Evolutionary conservation across 2,888 invertebrate species (phyloP).

Genomic region (Clostera curtula): DNA sequence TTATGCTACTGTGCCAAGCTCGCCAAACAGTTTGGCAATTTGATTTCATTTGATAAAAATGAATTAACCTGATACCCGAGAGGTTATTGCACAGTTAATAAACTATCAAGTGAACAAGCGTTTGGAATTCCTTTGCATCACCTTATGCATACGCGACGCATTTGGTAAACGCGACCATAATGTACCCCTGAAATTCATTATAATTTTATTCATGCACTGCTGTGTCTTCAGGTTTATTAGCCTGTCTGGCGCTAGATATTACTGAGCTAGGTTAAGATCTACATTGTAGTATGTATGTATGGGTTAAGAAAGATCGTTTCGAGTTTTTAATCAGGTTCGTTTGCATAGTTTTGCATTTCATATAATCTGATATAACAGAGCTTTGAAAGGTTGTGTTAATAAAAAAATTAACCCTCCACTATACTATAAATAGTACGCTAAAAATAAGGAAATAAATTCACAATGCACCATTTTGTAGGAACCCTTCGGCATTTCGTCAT

Average conservation of each 20-base stretch:
- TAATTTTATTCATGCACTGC: constrained; percentile 59
- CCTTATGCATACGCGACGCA: constrained; percentile 44
- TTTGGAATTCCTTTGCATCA: constrained; percentile 22
- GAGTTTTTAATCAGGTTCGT: constrained; percentile 19
- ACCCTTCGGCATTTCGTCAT: too few relatives aligned
- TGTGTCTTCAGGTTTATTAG: constrained; percentile 41
- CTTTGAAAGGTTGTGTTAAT: too few relatives aligned
- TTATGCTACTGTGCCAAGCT: too few relatives aligned
- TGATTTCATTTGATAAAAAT: too few relatives aligned
- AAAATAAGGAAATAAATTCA: too few relatives aligned
- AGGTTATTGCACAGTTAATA: constrained; percentile 7
- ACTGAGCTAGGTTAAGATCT: constrained; percentile 16
- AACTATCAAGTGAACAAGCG: constrained; percentile 14
- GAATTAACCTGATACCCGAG: constrained; percentile 4
- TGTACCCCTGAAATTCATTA: constrained; percentile 54
- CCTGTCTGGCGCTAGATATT: constrained; percentile 19
- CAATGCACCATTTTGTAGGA: too few relatives aligned
- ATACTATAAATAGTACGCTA: too few relatives aligned
- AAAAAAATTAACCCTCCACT: too few relatives aligned
- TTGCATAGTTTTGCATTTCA: too few relatives aligned
- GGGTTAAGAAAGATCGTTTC: constrained; percentile 20
- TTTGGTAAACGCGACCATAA: constrained; percentile 47
- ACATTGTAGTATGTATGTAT: constrained; percentile 28
- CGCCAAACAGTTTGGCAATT: too few relatives aligned
- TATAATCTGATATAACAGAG: too few relatives aligned